These are phyloP conservation scores for Ricordea florida DNA, from an alignment of 92 coral and sea anemone species.

Conservation along the genomic window DNA sequence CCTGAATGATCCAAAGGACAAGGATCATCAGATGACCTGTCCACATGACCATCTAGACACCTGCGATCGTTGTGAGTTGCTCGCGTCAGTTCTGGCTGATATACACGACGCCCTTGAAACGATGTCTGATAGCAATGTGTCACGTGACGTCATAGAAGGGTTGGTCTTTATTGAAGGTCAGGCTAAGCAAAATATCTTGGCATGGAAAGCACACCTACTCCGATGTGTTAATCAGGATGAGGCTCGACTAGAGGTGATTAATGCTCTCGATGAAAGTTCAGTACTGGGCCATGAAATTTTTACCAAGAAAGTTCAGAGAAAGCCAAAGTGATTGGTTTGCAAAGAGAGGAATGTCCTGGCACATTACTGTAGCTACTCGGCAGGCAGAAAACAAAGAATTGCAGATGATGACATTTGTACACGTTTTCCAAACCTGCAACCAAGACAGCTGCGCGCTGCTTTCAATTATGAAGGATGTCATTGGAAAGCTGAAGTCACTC, in stretches of 20 bases:
- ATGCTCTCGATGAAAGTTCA: constrained; percentile 29
- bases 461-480: constrained; percentile 55
- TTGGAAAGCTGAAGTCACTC: constrained; percentile 46
- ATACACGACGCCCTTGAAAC: constrained; percentile 47
- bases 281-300: constrained; percentile 55
- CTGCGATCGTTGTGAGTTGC: constrained; percentile 39
- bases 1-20: constrained; percentile 52
- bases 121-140: no score
- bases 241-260: constrained; percentile 33
- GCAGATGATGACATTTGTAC: constrained; percentile 66
- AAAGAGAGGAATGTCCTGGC: constrained; percentile 60
- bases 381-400: constrained; percentile 37
- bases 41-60: constrained; percentile 45
- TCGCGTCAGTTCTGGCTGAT: constrained; percentile 19
- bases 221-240: constrained; percentile 56
- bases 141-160: constrained; percentile 42
- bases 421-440: constrained; percentile 63
- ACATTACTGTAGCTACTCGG: constrained; percentile 61
- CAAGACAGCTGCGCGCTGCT: constrained; percentile 65
- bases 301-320: constrained; percentile 62
- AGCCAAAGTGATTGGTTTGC: constrained; percentile 69
- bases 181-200: constrained; percentile 37
- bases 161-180: constrained; percentile 8
- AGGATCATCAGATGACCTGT: constrained; percentile 41
- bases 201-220: constrained; percentile 64